Evolutionary conservation across 2,888 invertebrate species (phyloP), one percentile per base, ranked within the genome.

Genomic region (Aphrophora alni): DNA sequence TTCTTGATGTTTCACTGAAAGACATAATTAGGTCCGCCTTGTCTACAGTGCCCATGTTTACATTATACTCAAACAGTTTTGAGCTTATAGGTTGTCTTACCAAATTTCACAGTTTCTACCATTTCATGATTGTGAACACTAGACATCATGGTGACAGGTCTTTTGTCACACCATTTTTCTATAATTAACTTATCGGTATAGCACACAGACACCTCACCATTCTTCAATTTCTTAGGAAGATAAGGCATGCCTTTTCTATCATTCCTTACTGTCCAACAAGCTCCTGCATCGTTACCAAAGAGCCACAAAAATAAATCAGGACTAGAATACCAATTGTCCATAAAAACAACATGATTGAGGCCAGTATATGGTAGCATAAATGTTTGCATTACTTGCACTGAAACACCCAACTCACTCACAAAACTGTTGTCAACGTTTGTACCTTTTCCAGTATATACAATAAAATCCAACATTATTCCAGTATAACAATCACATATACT

Each of bases 31-130:
- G 51, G 27, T 75, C 75, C n/a, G n/a, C 3, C n/a, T 33, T 38
- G 21, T 75, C 75, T 21, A 75, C 75, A 17, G 44, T 24, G 10
- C 75, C 75, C 75, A 75, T 75, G 21, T 24, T 17, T 24, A 51
- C 26, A 51, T 75, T 75, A 27, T 75, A 75, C 38, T 75, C n/a
- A 21, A n/a, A n/a, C n/a, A n/a, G n/a, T n/a, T n/a, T n/a, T n/a
- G n/a, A n/a, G n/a, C n/a, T n/a, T n/a, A n/a, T n/a, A n/a, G n/a
- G n/a, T n/a, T n/a, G n/a, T n/a, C n/a, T n/a, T n/a, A n/a, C n/a
- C n/a, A n/a, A n/a, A n/a, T n/a, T n/a, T n/a, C n/a, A n/a, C n/a
- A n/a, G n/a, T n/a, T n/a, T n/a, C n/a, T n/a, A n/a, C n/a, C 24
- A n/a, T n/a, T n/a, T n/a, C n/a, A n/a, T n/a, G n/a, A n/a, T n/a